Conservation (phyloP, 2,888 invertebrate species). For the Campaea margaritaria region DNA sequence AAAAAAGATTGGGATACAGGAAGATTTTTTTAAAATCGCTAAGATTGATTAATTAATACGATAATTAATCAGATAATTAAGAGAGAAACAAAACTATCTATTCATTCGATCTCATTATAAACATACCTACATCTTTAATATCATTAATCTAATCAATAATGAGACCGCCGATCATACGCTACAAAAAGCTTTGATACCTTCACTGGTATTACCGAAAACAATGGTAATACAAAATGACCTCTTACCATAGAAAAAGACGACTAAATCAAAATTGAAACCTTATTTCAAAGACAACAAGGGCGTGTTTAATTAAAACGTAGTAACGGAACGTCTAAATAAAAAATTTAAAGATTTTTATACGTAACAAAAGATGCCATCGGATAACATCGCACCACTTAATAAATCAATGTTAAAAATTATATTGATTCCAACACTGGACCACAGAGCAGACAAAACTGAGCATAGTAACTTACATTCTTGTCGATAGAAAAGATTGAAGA, state of each 20-base stretch:
- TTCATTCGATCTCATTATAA: not conserved
- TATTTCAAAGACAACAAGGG: not conserved
- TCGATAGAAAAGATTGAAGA: not conserved
- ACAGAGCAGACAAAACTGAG: slow-evolving; percentile 17
- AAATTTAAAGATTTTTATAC: slow-evolving; percentile 38
- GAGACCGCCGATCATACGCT: slow-evolving; percentile 54
- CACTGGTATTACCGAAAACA: slow-evolving; percentile 43
- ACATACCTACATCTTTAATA: slow-evolving; percentile 28
- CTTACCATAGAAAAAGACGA: not conserved
- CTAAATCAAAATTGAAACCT: slow-evolving; percentile 5
- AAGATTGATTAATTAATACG: no score
- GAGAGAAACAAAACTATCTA: not conserved
- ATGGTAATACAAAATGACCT: slow-evolving; percentile 28
- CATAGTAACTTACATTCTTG: not conserved
- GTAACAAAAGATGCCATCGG: slow-evolving; percentile 58
- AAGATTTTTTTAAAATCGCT: no score
- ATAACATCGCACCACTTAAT: slow-evolving; percentile 55
- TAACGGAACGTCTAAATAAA: slow-evolving; percentile 3
- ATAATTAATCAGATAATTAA: no score
- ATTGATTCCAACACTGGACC: slow-evolving; percentile 29
- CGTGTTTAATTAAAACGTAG: not conserved
- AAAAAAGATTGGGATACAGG: no score
- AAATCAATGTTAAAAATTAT: slow-evolving; percentile 52
- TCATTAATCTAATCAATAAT: slow-evolving; percentile 74
- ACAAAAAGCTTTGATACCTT: slow-evolving; percentile 42